A percentile compares a stretch with the other conserved stretches of the same genome.
Conservation (phyloP, 2,797 vertebrate genomes). For the Sarcophilus harrisii region DNA sequence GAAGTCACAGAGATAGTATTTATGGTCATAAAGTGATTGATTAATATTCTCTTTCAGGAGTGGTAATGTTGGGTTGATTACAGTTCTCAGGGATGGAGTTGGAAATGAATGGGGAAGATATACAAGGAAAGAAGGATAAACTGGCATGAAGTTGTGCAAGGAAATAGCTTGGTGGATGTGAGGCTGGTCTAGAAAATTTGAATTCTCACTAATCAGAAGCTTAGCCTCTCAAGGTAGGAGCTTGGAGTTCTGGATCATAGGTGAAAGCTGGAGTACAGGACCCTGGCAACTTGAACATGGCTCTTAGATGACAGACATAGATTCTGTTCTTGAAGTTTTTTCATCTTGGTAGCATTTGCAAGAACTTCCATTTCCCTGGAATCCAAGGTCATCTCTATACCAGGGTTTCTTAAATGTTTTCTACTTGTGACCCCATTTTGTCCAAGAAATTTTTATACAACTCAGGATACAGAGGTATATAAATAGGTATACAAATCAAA, state of each 20-base stretch:
- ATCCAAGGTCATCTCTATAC: neutral
- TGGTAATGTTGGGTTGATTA: neutral
- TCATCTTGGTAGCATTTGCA: neutral
- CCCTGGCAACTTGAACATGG: neutral
- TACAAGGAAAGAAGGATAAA: neutral
- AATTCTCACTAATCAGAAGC: neutral
- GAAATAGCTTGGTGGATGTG: neutral
- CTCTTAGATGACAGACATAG: neutral
- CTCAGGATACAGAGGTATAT: no score
- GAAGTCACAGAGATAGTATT: neutral
- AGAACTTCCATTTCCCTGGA: neutral
- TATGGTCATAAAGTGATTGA: neutral
- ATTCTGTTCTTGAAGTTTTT: neutral
- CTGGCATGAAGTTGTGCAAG: neutral
- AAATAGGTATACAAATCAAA: no score
- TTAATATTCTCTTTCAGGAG: neutral
- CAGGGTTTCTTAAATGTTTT: no score
- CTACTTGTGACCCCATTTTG: no score
- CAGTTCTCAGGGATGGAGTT: neutral
- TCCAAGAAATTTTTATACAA: no score
- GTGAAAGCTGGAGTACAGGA: neutral
- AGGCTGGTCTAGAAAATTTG: neutral
- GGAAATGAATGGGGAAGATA: neutral
- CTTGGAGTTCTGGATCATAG: neutral
- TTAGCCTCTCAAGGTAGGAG: neutral